phyloP scores from a whole-genome alignment of 2,797 vertebrate genomes.

The Hoplostethus atlanticus region DNA sequence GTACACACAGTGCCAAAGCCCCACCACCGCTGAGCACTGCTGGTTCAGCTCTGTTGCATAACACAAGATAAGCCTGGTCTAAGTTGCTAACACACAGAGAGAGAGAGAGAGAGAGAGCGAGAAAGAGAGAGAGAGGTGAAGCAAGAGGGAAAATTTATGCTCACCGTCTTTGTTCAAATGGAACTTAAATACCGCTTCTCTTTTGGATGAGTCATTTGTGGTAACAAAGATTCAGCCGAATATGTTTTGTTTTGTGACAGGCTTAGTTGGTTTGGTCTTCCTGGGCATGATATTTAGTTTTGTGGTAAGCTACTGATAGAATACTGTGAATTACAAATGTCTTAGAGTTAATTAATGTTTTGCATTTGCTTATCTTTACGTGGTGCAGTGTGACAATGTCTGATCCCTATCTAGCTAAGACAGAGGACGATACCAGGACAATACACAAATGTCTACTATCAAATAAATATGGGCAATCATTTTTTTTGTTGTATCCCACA shows the following conservation, averaged over 20 bases:
- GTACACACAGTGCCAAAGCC: constrained; percentile 12
- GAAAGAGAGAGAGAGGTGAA: not conserved
- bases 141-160: not conserved
- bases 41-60: constrained; percentile 33
- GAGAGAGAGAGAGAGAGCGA: not conserved
- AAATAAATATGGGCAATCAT: not conserved
- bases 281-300: not conserved
- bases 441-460: not conserved
- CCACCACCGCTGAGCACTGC: constrained; percentile 16
- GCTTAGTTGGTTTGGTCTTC: not conserved
- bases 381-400: not conserved
- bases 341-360: not conserved
- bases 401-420: not conserved
- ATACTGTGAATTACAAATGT: not conserved
- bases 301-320: not conserved
- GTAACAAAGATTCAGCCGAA: too few species aligned
- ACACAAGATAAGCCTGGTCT: constrained; percentile 31
- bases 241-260: not conserved
- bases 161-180: not conserved
- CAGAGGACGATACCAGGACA: not conserved
- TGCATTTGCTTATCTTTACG: not conserved
- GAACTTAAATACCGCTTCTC: not conserved
- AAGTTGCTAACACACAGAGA: not conserved
- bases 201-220: not conserved
- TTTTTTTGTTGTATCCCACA: not conserved